Evolutionary conservation across 2,888 invertebrate species (phyloP), one percentile per base, ranked within the genome.

Genomic region (Buathra laborator): DNA sequence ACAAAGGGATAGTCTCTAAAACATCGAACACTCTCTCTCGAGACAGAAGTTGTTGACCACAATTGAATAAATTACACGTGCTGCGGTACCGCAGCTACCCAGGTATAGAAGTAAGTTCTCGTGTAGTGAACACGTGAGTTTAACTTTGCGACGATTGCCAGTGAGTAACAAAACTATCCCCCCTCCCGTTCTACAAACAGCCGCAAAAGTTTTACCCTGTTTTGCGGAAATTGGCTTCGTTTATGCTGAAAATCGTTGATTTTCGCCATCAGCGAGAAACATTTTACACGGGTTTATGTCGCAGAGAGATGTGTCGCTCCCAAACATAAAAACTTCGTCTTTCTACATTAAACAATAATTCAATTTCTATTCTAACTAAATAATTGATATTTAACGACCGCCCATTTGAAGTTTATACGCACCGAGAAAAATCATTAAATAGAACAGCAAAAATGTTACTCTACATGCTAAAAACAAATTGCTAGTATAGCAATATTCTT

Each of bases 51-150:
- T 37, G 75, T 75, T 59, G 43, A 53, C 66, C 66, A 62, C 66
- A 53, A 66, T 76, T 76, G 66, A 66, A 76, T 66, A 66, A 76
- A 66, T 76, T 76, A 66, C 64, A 51, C 66, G 64, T 29, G 48
- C 24, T 32, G 59, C 32, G 59, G 62, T 64, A 75, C 48, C n/a
- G 9, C 43, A 43, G 3, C 43, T 10, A 43, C 3, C 16, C 16
- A 75, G 7, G 48, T 48, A 19, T 37, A 43, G 24, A 48, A 75
- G 64, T 64, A 37, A 71, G 48, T n/a, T 62, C 59, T 14, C 0
- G 7, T n/a, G 32, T 14, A 62, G 48, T 24, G 19, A 66, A 43
- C 66, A 37, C 43, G 51, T 43, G 51, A 43, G 66, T 66, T 66
- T 19, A 76, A 76, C 51, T 66, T 66, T 37, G 37, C 24, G 64